A percentile compares a stretch with the other conserved stretches of the same genome.
Conservation (phyloP, 1,140 invertebrate species). For the Drosophila repletoides region DNA sequence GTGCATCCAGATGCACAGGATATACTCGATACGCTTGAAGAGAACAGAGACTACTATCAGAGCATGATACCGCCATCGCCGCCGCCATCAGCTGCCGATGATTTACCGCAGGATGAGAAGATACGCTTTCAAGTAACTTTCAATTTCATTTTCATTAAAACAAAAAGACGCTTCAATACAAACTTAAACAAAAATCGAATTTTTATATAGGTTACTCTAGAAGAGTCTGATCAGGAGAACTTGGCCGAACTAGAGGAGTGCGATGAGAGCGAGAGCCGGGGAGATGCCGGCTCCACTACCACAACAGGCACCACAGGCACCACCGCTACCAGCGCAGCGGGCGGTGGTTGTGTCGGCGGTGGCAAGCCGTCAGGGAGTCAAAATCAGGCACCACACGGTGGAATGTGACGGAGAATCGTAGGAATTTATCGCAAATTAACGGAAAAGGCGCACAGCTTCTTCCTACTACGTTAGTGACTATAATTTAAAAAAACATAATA, state of each 20-base stretch:
- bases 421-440: constrained; percentile 92
- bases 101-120: constrained; percentile 84
- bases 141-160: background rate
- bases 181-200: no score
- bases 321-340: constrained; percentile 54
- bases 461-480: constrained; percentile 82
- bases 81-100: constrained; percentile 85
- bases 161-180: no score
- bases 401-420: constrained; percentile 94
- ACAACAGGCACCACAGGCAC: constrained; percentile 59
- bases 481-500: constrained; percentile 50
- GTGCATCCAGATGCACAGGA: constrained; percentile 99
- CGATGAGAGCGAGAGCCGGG: constrained; percentile 84
- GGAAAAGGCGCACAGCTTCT: constrained; percentile 88
- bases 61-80: constrained; percentile 92
- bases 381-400: constrained; percentile 83
- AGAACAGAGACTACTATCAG: constrained; percentile 99
- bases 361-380: constrained; percentile 84
- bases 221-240: constrained; percentile 87
- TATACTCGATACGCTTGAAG: constrained; percentile 98
- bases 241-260: constrained; percentile 85
- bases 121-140: constrained; percentile 87
- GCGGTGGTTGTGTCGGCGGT: constrained; percentile 58
- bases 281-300: constrained; percentile 55
- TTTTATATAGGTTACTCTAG: constrained; percentile 94